Conservation (phyloP, 1,140 invertebrate species). For the Leptopilina clavipes region DNA sequence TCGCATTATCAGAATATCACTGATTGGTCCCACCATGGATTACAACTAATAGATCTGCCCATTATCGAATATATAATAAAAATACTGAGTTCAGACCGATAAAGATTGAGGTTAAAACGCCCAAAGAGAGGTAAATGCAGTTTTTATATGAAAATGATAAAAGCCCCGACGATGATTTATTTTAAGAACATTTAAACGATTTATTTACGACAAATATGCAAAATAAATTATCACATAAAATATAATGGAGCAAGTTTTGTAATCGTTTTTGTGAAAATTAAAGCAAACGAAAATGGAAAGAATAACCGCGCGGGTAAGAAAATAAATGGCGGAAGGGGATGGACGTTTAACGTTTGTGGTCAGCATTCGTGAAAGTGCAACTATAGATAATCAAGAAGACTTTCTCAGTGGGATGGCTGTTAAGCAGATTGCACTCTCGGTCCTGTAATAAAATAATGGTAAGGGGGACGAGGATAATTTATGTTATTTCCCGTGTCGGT, state of each 20-base stretch:
- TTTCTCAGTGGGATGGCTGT: constrained; percentile 21
- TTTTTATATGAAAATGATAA: too few species aligned
- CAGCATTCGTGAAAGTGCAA: constrained; percentile 25
- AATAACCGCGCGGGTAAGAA: neutral
- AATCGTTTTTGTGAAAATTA: neutral
- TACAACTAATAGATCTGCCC: neutral
- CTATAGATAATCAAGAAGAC: constrained; percentile 24
- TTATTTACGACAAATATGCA: too few species aligned
- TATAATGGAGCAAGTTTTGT: constrained; percentile 10
- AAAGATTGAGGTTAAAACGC: neutral
- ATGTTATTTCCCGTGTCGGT: constrained; percentile 23
- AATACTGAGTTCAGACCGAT: too few species aligned
- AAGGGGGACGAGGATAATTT: neutral
- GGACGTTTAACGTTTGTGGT: constrained; percentile 19
- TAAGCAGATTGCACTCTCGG: neutral
- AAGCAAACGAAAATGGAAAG: neutral
- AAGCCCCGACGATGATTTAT: too few species aligned
- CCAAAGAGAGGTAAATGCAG: neutral
- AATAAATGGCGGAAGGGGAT: constrained; percentile 2
- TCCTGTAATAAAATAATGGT: constrained; percentile 20
- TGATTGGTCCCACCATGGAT: too few species aligned
- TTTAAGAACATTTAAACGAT: too few species aligned
- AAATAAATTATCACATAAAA: neutral
- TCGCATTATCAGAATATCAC: too few species aligned
- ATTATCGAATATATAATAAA: too few species aligned